A percentile compares a stretch with the other conserved stretches of the same genome.
Conservation (phyloP, 2,797 vertebrate genomes). For the Limosa lapponica region DNA sequence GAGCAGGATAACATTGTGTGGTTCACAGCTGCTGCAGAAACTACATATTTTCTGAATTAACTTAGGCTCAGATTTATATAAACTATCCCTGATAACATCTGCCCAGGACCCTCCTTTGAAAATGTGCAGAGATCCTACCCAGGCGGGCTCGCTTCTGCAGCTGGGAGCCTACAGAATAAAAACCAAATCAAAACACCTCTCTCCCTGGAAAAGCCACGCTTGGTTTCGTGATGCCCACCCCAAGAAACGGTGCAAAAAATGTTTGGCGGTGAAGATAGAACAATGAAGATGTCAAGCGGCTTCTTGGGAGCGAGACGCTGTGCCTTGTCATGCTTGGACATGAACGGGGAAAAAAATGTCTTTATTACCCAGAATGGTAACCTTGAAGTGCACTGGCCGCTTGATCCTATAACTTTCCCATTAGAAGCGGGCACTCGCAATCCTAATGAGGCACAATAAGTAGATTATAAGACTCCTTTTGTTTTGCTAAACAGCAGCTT, state of each 20-base stretch:
- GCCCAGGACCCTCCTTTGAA: conserved; percentile 30
- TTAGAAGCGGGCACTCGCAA: conserved; percentile 60
- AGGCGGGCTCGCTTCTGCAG: background rate
- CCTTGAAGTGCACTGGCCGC: conserved; percentile 56
- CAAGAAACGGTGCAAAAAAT: background rate
- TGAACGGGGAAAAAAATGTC: conserved; percentile 61
- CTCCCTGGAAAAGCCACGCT: background rate
- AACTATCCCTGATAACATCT: conserved; percentile 54
- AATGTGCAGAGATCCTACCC: background rate
- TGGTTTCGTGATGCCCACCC: background rate
- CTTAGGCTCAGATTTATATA: conserved; percentile 15
- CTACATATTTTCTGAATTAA: conserved; percentile 54
- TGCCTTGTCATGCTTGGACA: conserved; percentile 66
- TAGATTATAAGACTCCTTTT: conserved; percentile 70
- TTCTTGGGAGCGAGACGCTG: conserved; percentile 32
- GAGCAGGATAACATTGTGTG: conserved; percentile 53
- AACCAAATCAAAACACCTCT: background rate
- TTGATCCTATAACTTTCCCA: conserved; percentile 66
- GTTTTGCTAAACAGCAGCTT: conserved; percentile 71
- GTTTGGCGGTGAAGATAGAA: conserved; percentile 11
- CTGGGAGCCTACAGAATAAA: background rate
- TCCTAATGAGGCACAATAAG: conserved; percentile 74
- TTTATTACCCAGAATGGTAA: conserved; percentile 68
- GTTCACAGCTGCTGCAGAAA: conserved; percentile 26
- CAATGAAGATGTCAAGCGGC: conserved; percentile 75